Percentiles rank a stretch among this genome's conserved stretches.
These are phyloP conservation scores for Oncorhynchus masou DNA, from an alignment of 2,113 vertebrate species.

Conservation along the genomic window DNA sequence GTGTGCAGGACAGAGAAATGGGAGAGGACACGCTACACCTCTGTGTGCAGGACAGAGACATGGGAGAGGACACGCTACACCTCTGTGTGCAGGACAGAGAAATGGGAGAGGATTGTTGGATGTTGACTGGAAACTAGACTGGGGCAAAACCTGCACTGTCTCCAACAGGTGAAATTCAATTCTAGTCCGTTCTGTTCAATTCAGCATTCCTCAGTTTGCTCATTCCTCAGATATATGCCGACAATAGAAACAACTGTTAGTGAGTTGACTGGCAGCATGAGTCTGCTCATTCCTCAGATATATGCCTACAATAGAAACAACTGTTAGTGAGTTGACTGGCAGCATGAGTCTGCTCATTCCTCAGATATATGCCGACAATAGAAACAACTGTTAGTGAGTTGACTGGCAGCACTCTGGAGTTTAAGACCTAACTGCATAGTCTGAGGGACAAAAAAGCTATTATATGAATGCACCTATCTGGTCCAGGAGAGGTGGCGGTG, in stretches of 20 bases:
- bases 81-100: neutral
- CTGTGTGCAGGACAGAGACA: too few species aligned
- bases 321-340: neutral
- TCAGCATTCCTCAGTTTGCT: neutral
- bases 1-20: too few species aligned
- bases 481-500: too few species aligned
- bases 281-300: neutral
- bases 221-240: neutral
- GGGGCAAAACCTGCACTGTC: slow-evolving; percentile 25
- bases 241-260: too few species aligned
- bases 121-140: neutral
- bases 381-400: too few species aligned
- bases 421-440: neutral
- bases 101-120: neutral
- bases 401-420: neutral
- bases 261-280: neutral
- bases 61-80: neutral
- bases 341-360: neutral
- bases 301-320: too few species aligned
- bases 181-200: neutral
- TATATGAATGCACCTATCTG: too few species aligned
- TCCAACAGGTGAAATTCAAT: too few species aligned
- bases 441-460: too few species aligned
- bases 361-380: too few species aligned
- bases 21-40: too few species aligned